Evolutionary conservation across 2,888 invertebrate species (phyloP), one percentile per base, ranked within the genome.

Genomic region (Pollenia labialis): DNA sequence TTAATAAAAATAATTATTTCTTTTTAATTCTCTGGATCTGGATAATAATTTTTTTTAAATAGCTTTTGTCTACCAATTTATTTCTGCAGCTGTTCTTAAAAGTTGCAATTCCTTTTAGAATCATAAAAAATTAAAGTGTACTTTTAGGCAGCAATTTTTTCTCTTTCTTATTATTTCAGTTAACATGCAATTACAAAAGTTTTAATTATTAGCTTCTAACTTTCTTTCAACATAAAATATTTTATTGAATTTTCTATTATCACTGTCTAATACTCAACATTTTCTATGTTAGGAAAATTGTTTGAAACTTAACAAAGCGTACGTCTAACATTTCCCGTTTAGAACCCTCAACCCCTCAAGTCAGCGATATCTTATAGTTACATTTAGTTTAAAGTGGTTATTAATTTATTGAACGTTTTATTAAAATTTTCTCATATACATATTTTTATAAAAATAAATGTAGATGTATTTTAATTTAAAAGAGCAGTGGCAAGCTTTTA

Each of bases 321-420:
- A 23, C 32, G 12, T 23, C 8, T 44, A 44, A 23, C 2, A 64
- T 56, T 58, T 69, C 52, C 40, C 58, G 11, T 32, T 32, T 32
- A 32, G 32, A 32, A 32, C 32, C n/a, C 12, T n/a, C 12, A 9
- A 8, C 11, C 16, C 9, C 16, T 8, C n/a, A 46, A 32, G 6
- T 32, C 32, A 32, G 46, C 56, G 12, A 56, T 23, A 48, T 66
- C n/a, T 16, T 72, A 6, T 18, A 32, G 16, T 11, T 44, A 10
- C 18, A 56, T 64, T 81, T 52, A 62, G 42, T 52, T 16, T 16
- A 74, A 83, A 83, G 76, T 77, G 83, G 23, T 71, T 76, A 71
- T 83, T 83, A 56, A 71, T 76, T 83, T 71, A 71, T 69, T 62
- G 71, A 76, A 71, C 32, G 50, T 69, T 75, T 75, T 44, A 44